A percentile compares a stretch with the other conserved stretches of the same genome.
phyloP scores from a whole-genome alignment of 2,888 invertebrate genomes.

The Ptychoptera contaminata region DNA sequence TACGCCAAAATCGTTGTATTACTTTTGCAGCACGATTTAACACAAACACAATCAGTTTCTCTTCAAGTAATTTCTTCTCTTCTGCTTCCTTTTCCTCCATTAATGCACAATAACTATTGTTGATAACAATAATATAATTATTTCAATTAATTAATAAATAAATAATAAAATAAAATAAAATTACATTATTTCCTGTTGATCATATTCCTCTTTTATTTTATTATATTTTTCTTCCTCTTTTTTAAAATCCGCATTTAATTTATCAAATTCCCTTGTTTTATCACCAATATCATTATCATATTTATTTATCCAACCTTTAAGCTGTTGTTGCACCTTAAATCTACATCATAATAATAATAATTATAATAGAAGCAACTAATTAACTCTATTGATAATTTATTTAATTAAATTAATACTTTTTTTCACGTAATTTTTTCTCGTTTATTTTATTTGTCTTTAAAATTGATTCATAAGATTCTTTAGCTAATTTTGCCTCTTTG shows the following conservation, averaged over 20 bases:
- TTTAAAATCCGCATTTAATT: constrained; percentile 15
- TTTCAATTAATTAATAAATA: background rate
- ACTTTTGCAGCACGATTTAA: constrained; percentile 23
- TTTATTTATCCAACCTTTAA: constrained; percentile 21
- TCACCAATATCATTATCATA: constrained; percentile 24
- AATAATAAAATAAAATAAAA: background rate
- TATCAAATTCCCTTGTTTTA: constrained; percentile 18
- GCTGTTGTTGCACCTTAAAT: constrained; percentile 20
- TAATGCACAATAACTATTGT: constrained; percentile 16
- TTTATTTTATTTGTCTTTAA: constrained; percentile 13
- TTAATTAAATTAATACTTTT: constrained; percentile 19
- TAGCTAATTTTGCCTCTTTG: constrained; percentile 14
- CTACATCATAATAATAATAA: constrained; percentile 12
- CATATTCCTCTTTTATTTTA: constrained; percentile 17
- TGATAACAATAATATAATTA: too few species aligned
- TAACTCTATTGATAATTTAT: background rate
- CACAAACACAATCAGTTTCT: constrained; percentile 20
- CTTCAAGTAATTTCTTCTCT: constrained; percentile 17
- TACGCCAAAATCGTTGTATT: constrained; percentile 22
- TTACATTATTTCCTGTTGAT: constrained; percentile 15
- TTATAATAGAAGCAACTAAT: too few species aligned
- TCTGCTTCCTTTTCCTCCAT: constrained; percentile 15
- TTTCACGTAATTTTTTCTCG: constrained; percentile 18
- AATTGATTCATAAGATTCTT: constrained; percentile 12
- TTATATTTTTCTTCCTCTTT: constrained; percentile 15